These are phyloP conservation scores for Mustela lutreola DNA, from an alignment of 2,113 vertebrate genomes.

Conservation along the genomic window DNA sequence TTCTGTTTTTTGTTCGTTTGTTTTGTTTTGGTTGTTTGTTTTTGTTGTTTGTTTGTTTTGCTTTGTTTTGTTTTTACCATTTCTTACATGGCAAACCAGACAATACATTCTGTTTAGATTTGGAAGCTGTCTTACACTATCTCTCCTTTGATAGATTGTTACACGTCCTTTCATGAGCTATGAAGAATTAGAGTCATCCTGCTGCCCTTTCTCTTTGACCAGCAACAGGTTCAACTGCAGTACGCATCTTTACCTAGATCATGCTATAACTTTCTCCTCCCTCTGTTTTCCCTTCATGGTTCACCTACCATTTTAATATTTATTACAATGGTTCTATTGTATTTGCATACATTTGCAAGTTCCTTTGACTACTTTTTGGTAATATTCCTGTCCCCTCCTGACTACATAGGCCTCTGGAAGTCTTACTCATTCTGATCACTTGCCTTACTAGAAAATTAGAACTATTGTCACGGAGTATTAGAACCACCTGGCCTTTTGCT, in stretches of 20 bases:
- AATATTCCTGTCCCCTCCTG: not conserved
- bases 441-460: not conserved
- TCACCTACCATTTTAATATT: not conserved
- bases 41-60: not conserved
- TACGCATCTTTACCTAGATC: not conserved
- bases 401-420: not conserved
- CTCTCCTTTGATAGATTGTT: not conserved
- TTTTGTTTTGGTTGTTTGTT: not conserved
- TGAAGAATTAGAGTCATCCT: not conserved
- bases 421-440: not conserved
- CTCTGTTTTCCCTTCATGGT: not conserved
- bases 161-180: not conserved
- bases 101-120: not conserved
- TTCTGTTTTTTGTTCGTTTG: not conserved
- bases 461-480: not conserved
- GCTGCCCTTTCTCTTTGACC: not conserved
- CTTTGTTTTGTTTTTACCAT: not conserved
- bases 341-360: not conserved
- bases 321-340: not conserved
- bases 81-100: not conserved
- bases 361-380: not conserved
- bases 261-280: not conserved
- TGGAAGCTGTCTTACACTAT: not conserved
- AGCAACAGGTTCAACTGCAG: not conserved
- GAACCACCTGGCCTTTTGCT: not conserved